Base-by-base conservation (phyloP, 1,140 invertebrate species). In the Diorhabda elongata region DNA sequence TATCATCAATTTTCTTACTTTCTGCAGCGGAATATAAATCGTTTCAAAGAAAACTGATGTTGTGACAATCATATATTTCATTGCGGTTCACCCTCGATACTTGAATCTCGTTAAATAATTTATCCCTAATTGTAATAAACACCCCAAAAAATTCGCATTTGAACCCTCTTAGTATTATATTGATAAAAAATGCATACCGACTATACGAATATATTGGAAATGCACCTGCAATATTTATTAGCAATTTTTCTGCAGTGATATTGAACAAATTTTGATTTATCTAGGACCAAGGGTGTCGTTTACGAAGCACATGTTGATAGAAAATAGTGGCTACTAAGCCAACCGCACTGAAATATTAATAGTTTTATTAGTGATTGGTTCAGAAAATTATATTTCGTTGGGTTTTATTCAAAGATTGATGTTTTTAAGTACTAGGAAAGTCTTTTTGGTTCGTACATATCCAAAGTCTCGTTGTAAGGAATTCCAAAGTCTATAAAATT, bases 221-320 rank as follows among this genome's bases (percentile, higher is more conserved):
- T 69, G 67, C 71, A 69, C 68, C 67, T 69, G 61, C 68, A 69
- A 72, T 72, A 72, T 72, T 72, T 72, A 72, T 69, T 68, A 69
- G 71, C 68, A 67, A 70, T 67, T 67, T 69, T 64, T 59, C 59
- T 58, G 67, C 47, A 58, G 42, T 59, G 43, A 69, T 72, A 72
- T 72, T 72, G 67, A 67, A 68, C 71, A 72, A 72, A 72, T 72
- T 72, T 69, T 72, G 71, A 72, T 72, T 72, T 72, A 72, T 72
- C 63, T 57, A 47, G 47, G 63, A 44, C 61, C 3, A 42, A 59
- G 67, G 63, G 70, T 68, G 70, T 71, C 66, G 66, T 71, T 65
- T 52, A 56, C 43, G 61, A 66, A 58, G 67, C 64, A 66, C 67
- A 71, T 71, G 66, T 71, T 71, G 56, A 65, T 43, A 42, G 41